These are phyloP conservation scores for Amphilophus citrinellus DNA, from an alignment of 2,113 vertebrate genomes.

Conservation along the genomic window DNA sequence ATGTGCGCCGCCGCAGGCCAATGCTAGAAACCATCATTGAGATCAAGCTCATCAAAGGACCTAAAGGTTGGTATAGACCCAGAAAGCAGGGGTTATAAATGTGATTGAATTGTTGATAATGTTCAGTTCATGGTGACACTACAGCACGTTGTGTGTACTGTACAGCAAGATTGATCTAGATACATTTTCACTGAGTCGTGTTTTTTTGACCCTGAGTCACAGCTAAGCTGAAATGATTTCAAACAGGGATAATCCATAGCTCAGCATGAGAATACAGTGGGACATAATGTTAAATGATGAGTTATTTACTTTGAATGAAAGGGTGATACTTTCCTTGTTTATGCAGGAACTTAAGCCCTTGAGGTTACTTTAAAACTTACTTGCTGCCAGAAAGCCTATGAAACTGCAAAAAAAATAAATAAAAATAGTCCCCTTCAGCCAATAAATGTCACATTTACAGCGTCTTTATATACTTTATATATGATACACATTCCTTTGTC, in stretches of 20 bases:
- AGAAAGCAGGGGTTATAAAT: neutral
- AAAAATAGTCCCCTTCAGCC: neutral
- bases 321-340: neutral
- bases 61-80: conserved; percentile 86
- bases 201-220: neutral
- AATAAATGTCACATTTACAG: neutral
- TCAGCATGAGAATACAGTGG: neutral
- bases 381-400: neutral
- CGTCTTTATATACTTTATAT: neutral
- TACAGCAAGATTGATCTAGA: too few relatives aligned
- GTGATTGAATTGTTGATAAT: neutral
- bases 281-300: too few relatives aligned
- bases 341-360: neutral
- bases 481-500: neutral
- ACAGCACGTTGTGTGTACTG: neutral
- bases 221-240: too few relatives aligned
- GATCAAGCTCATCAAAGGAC: conserved; percentile 96
- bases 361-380: neutral
- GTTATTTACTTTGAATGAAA: too few relatives aligned
- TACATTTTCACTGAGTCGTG: neutral
- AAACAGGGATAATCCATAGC: neutral
- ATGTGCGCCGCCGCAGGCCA: conserved; percentile 92
- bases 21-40: conserved; percentile 95
- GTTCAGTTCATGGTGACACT: neutral
- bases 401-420: neutral